Evolutionary conservation across 1,140 invertebrate genomes (phyloP).

Genomic region (Whitmania pigra): DNA sequence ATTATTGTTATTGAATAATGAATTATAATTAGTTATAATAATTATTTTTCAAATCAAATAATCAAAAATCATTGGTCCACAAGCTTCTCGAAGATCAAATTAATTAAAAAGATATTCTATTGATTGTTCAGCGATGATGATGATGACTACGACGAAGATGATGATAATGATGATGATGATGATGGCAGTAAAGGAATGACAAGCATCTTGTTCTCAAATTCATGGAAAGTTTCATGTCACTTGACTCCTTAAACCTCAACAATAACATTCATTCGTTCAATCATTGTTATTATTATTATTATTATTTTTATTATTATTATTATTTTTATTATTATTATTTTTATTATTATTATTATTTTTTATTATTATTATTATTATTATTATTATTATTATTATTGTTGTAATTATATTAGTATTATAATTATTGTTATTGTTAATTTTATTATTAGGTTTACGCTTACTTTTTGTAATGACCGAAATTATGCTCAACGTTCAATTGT

Average conservation of each 20-base stretch:
- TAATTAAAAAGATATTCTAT: too few relatives aligned
- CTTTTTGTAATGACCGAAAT: too few relatives aligned
- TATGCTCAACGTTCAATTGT: too few relatives aligned
- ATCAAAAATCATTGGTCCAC: too few relatives aligned
- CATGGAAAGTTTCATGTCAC: too few relatives aligned
- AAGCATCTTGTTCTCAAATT: not conserved
- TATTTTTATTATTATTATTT: not conserved
- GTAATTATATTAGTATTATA: not conserved
- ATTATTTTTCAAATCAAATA: too few relatives aligned
- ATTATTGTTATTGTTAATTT: not conserved
- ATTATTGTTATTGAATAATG: too few relatives aligned
- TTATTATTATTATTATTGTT: not conserved
- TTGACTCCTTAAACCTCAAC: too few relatives aligned
- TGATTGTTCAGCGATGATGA: too few relatives aligned
- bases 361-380: not conserved
- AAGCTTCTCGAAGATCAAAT: too few relatives aligned
- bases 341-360: slow-evolving; percentile 4
- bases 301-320: slow-evolving; percentile 7
- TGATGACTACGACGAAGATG: not conserved
- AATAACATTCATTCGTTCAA: not conserved
- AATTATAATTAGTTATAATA: too few relatives aligned
- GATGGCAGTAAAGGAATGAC: not conserved
- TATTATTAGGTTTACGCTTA: not conserved
- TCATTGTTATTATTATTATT: not conserved
- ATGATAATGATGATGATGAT: not conserved